Evolutionary conservation across 1,140 invertebrate species (phyloP).

Genomic region (Caerostris darwini): DNA sequence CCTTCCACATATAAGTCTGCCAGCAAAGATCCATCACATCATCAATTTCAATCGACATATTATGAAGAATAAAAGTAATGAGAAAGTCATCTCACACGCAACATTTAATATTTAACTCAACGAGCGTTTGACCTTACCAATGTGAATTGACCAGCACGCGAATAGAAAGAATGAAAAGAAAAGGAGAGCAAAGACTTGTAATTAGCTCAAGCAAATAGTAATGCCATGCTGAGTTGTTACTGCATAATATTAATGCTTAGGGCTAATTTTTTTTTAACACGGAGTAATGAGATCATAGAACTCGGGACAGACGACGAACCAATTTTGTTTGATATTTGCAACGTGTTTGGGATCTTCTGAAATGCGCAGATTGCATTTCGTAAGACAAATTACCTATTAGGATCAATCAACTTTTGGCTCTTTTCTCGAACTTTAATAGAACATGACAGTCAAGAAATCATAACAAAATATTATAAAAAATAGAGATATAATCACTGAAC

Average conservation of each 20-base stretch:
- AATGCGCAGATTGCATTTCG: neutral
- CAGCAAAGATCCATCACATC: slow-evolving; percentile 5
- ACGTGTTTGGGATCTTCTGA: neutral
- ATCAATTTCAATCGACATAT: slow-evolving; percentile 13
- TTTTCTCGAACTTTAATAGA: neutral
- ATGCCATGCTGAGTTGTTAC: neutral
- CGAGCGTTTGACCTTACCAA: slow-evolving; percentile 14
- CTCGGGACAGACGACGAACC: neutral
- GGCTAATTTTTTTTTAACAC: slow-evolving; percentile 5
- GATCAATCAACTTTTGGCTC: slow-evolving; percentile 50
- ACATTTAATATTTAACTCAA: slow-evolving; percentile 7
- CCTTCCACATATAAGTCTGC: neutral
- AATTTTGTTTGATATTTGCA: neutral
- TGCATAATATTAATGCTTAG: neutral
- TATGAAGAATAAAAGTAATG: neutral
- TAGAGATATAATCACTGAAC: no score
- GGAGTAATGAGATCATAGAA: neutral
- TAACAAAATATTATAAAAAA: neutral
- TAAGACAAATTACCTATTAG: slow-evolving; percentile 32
- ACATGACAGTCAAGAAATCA: neutral
- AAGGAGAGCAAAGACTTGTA: neutral
- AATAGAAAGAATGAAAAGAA: neutral
- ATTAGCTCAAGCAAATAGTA: slow-evolving; percentile 44
- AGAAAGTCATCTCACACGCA: neutral
- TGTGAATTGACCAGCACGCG: slow-evolving; percentile 8